Evolutionary conservation across 1,140 invertebrate genomes (phyloP).

Genomic region (Campoletis sonorensis): DNA sequence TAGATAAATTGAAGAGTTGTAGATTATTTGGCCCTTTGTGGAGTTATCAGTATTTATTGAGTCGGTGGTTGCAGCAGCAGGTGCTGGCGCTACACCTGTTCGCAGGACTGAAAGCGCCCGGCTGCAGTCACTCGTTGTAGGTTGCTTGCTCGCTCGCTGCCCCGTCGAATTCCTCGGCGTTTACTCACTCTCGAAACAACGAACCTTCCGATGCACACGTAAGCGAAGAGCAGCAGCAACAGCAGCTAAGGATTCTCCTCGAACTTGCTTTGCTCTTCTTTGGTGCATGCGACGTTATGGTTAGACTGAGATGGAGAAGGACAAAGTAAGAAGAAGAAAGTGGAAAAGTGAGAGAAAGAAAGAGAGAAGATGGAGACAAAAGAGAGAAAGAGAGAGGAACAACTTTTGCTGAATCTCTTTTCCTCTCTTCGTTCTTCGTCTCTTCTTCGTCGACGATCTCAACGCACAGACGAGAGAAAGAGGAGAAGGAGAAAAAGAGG

Average conservation of each 20-base stretch:
- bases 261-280: slow-evolving; percentile 1
- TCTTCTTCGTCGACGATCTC: neutral
- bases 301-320: slow-evolving; percentile 39
- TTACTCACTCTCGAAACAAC: slow-evolving; percentile 63
- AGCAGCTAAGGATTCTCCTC: slow-evolving; percentile 16
- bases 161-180: slow-evolving; percentile 67
- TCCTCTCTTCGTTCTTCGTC: neutral
- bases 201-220: slow-evolving; percentile 29
- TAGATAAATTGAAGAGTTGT: too few relatives aligned
- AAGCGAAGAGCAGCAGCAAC: slow-evolving; percentile 22
- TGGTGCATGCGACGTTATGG: neutral
- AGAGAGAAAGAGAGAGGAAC: slow-evolving; percentile 25
- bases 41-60: neutral
- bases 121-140: slow-evolving; percentile 48
- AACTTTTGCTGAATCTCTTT: slow-evolving; percentile 18
- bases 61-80: slow-evolving; percentile 53
- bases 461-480: neutral
- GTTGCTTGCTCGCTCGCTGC: slow-evolving; percentile 53
- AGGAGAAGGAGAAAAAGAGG: too few relatives aligned
- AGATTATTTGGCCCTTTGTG: neutral
- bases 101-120: slow-evolving; percentile 54
- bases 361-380: slow-evolving; percentile 29
- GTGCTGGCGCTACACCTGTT: slow-evolving; percentile 66
- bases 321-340: slow-evolving; percentile 36
- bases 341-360: slow-evolving; percentile 16